Percentiles rank a stretch among this genome's conserved stretches.
Conservation (phyloP, 2,113 vertebrate genomes). For the Limanda limanda region DNA sequence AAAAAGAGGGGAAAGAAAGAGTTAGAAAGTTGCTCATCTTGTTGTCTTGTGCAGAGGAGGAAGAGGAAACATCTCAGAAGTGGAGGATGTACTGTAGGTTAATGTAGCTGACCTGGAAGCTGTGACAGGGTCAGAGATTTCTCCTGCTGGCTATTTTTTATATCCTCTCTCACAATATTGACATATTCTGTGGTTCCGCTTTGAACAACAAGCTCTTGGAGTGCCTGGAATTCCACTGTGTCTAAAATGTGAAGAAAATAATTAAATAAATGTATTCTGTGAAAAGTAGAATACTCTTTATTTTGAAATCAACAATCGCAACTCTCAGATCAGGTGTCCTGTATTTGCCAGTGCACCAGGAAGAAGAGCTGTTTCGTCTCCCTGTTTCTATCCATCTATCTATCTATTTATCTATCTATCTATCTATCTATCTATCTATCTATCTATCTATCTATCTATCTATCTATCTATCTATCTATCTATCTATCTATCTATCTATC, state of each 20-base stretch:
- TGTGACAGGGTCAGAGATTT: no score
- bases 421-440: no score
- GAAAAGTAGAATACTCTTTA: background rate
- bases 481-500: no score
- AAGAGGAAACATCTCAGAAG: conserved; percentile 16
- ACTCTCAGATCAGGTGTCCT: no score
- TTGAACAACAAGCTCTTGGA: conserved; percentile 7
- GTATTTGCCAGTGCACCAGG: no score
- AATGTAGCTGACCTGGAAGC: conserved; percentile 34
- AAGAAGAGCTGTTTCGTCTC: no score
- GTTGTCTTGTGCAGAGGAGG: conserved; percentile 7
- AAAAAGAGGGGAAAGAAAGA: background rate
- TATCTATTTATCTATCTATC: no score
- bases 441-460: no score
- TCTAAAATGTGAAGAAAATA: conserved; percentile 8
- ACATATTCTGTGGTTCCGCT: conserved; percentile 10
- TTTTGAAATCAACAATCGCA: background rate
- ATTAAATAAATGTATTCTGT: background rate
- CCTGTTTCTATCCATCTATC: no score
- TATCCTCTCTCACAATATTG: background rate
- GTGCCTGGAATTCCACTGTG: background rate
- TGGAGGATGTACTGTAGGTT: conserved; percentile 34
- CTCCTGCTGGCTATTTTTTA: no score
- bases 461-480: no score
- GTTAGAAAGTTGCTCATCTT: conserved; percentile 17